Conservation (phyloP, 2,888 invertebrate species). For the Drosophila helvetica region DNA sequence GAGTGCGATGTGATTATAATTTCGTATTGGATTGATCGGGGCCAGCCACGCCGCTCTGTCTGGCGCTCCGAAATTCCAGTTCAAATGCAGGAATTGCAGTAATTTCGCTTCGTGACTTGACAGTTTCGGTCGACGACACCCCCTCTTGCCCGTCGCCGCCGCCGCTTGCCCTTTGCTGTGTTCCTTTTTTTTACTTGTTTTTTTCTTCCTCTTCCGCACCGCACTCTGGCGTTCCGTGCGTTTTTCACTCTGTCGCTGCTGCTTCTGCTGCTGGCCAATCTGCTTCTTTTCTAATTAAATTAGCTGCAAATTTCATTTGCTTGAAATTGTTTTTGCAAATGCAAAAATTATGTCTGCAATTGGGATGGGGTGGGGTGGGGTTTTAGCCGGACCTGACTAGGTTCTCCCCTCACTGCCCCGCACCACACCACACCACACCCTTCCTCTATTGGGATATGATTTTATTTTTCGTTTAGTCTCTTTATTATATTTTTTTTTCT, state of each 20-base stretch:
- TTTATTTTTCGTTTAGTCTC: conserved; percentile 1
- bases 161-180: conserved; percentile 37
- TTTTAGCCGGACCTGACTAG: too few species aligned
- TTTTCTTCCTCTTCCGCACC: conserved; percentile 39
- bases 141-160: conserved; percentile 1
- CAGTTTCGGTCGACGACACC: conserved; percentile 58
- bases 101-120: conserved; percentile 72
- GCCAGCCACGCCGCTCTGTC: conserved; percentile 30
- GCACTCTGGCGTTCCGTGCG: conserved; percentile 39
- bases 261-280: conserved; percentile 34
- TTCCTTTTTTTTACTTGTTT: conserved; percentile 30
- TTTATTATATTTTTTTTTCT: conserved; percentile 28
- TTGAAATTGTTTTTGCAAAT: conserved; percentile 41
- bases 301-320: conserved; percentile 59
- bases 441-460: conserved; percentile 26
- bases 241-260: conserved; percentile 15
- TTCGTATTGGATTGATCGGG: conserved; percentile 19
- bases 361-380: neutral
- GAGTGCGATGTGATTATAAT: conserved; percentile 14
- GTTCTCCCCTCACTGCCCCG: neutral
- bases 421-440: conserved; percentile 48
- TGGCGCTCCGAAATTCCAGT: conserved; percentile 13
- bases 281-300: conserved; percentile 75
- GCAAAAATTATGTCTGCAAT: conserved; percentile 48
- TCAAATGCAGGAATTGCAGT: conserved; percentile 32